phyloP scores from a whole-genome alignment of 2,797 vertebrate species.

The Muraenolepis orangiensis region DNA sequence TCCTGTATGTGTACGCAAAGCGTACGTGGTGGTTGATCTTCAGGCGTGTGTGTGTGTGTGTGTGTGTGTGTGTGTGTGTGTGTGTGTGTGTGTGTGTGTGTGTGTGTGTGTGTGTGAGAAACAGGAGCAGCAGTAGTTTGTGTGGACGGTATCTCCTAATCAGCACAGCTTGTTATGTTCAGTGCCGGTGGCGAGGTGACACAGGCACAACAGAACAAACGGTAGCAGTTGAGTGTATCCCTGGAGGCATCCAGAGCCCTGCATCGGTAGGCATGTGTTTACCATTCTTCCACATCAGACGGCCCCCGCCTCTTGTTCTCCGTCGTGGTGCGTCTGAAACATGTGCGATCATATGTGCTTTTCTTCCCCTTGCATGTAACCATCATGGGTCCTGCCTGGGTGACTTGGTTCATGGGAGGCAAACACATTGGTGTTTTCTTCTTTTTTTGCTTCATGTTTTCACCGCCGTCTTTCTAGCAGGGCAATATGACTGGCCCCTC shows the following conservation, averaged over 20 bases:
- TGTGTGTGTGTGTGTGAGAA: not conserved
- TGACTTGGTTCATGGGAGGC: not conserved
- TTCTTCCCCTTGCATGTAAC: not conserved
- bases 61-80: not conserved
- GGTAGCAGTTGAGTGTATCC: not conserved
- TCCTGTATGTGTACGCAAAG: not conserved
- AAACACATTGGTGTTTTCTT: not conserved
- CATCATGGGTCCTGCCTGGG: not conserved
- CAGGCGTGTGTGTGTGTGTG: not conserved
- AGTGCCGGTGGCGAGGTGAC: not conserved
- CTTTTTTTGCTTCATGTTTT: constrained; percentile 13
- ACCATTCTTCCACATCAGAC: not conserved
- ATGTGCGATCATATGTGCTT: too few species aligned
- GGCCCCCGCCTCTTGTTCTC: not conserved
- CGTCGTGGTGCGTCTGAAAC: not conserved
- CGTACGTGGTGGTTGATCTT: not conserved
- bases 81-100: not conserved
- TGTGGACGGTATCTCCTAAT: constrained; percentile 1
- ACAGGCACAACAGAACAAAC: not conserved
- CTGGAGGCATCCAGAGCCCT: not conserved
- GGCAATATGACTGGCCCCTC: constrained; percentile 25
- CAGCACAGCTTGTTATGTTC: not conserved
- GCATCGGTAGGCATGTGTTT: not conserved
- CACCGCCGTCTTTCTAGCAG: constrained; percentile 1
- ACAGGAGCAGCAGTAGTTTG: not conserved